phyloP scores from a whole-genome alignment of 2,888 invertebrate species.

The Chironomus tentans region DNA sequence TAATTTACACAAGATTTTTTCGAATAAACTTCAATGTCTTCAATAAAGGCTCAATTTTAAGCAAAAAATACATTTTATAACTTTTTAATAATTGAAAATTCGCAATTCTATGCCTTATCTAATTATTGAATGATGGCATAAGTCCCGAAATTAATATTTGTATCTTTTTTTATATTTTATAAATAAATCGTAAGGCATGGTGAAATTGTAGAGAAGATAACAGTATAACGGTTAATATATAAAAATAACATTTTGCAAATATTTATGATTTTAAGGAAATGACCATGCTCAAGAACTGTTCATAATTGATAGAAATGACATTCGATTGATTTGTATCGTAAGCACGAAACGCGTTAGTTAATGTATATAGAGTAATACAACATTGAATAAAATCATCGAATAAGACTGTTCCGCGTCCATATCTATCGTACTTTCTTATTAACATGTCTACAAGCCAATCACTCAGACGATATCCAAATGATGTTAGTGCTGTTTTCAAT shows the following conservation, averaged over 20 bases:
- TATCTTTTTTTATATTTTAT: no score
- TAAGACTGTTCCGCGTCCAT: conserved; percentile 79
- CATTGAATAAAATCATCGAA: conserved; percentile 99
- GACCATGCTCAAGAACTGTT: conserved; percentile 91
- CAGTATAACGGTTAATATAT: neutral
- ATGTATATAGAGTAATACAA: conserved; percentile 82
- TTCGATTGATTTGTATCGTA: conserved; percentile 90
- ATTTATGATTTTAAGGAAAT: conserved; percentile 67
- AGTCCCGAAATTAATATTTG: no score
- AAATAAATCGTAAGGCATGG: no score
- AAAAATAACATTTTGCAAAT: neutral
- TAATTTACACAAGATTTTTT: no score
- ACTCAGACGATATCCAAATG: conserved; percentile 83
- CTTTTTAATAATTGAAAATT: no score
- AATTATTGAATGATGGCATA: no score
- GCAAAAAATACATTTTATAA: no score
- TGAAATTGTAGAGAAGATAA: neutral
- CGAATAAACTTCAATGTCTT: no score
- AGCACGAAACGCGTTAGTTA: conserved; percentile 79
- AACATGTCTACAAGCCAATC: conserved; percentile 71
- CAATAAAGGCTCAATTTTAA: no score
- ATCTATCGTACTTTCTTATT: conserved; percentile 87
- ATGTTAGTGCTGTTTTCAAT: conserved; percentile 77
- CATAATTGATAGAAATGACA: conserved; percentile 90
- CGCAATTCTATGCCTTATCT: no score